Evolutionary conservation across 30 jellyfish, hydroid and myxozoan genomes (phyloP), one percentile per base, ranked within the genome.

Genomic region (Aurelia coerulea): DNA sequence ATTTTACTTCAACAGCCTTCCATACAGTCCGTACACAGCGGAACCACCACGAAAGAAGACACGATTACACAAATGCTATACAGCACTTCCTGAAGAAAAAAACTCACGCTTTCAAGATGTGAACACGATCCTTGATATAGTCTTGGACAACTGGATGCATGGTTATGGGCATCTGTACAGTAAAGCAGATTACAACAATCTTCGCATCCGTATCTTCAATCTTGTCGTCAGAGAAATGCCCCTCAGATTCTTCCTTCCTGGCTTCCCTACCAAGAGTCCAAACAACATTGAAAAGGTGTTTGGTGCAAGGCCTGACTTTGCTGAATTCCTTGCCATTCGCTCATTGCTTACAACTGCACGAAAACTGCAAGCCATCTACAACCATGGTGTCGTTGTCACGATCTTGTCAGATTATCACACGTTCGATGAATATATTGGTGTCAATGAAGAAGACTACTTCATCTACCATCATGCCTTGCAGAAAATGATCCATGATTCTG

Each of bases 361-460:
- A 74, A 85, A 85, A 52, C 62, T 85, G 10, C 73, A 85, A 67
- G 83, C 88, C 15, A 19, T 85, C 67, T 85, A 85, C 41, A n/a
- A 59, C 10, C 49, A n/a, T 65, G 94, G 94, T 4, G 94, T 69
- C 35, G 56, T 19, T 17, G 29, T 85, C 18, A 68, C 70, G 11
- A 85, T 85, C 54, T 62, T 85, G 32, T 85, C 94, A 17, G 94
- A 85, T 52, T 85, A 73, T 58, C 94, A 85, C 68, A 85, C 94
- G 1, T 85, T 85, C 63, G 94, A 85, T 64, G 77, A 85, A 56
- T 85, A 85, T 75, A 54, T 85, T 29, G 83, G 84, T 18, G 94
- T 85, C 34, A n/a, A 16, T 7, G 94, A 85, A 74, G 94, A 85
- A 29, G 33, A 66, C 2, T 85, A 85, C 83, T 46, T 62, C 0